Base-by-base conservation (phyloP, 2,113 vertebrate species). In the Scalopus aquaticus region DNA sequence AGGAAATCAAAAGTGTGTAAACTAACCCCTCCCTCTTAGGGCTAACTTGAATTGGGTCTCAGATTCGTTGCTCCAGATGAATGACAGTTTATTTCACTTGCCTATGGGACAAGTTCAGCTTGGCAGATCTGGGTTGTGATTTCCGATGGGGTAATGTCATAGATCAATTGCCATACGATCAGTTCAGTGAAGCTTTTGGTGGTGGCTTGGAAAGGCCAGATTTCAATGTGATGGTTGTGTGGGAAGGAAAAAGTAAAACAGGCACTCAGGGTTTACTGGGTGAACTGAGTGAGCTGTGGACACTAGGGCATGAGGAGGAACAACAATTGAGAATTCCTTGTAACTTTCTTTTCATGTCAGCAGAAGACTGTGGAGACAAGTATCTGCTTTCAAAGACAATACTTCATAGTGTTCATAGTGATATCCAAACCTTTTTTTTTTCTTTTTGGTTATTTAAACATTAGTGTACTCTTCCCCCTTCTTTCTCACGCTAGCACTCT, bases 341-440 rank as follows among this genome's bases (percentile, higher is more conserved):
- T 92, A 96, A 95, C 86, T 97, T 94, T 95, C 95, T 96, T 95
- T 96, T 96, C 49, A 87, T 0, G 0, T 96, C 89, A 96, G 74
- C 78, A 65, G 79, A 91, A 91, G 65, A 80, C 82, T 80, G 91
- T 93, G 87, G 67, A 88, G 54, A 79, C 49, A 88, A 70, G 73
- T 62, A 74, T 49, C 58, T 80, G 35, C 92, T 92, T 96, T 95
- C 91, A 95, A 87, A 95, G 86, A 65, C 20, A 79, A 22, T 82
- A 94, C 60, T 88, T 80, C 78, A 67, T 62, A 91, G 44, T 70
- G 65, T 88, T 80, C 78, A 67, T 62, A 91, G 44, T 70, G 65
- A 77, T 51, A 79, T 15, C 28, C 70, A 84, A 81, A 30, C 24
- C 6, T 74, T 85, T 72, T 39, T 37, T 35, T 72, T 74, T 85